Base-by-base conservation (phyloP, 2,797 vertebrate species). In the Sphaeramia orbicularis region DNA sequence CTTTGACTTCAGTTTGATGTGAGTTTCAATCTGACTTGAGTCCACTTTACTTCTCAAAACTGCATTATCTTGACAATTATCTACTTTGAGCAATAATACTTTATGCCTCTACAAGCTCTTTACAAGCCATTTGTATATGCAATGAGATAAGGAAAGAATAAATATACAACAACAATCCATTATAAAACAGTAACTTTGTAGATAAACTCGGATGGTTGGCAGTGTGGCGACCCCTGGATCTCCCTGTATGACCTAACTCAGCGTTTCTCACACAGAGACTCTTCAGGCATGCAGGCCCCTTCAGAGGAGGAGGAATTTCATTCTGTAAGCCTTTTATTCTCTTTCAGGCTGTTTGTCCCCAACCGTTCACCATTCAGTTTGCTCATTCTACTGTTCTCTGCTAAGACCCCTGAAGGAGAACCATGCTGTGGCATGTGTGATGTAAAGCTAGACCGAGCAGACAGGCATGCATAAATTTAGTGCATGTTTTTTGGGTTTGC, bases 291-390 rank as follows among this genome's bases (percentile, higher is more conserved):
- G 80, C 76, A 87, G 73, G 64, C 81, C 86, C 84, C 80, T 82
- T 67, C 55, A 81, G 63, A 86, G 67, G 77, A 76, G 74, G 72
- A 76, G 68, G 74, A 84, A 84, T 85, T 77, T 83, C 45, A 47
- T 71, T 80, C 69, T 78, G 72, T 80, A 65, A 78, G 77, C 71
- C 85, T 86, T 90, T 90, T 85, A 84, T 89, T 91, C 81, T 74
- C 84, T 81, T 87, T 85, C 80, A 89, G 76, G 60, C 79, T 48
- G 71, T 77, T 90, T 69, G 71, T 86, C 71, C 76, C 80, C 70
- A 83, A 84, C 75, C 38, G 52, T 85, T 58, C 73, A 63, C 78
- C 57, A 85, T 91, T 87, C 83, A 73, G 65, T 81, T 77, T 80
- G 85, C 67, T 87, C 86, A 76, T 58, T 81, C 86, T 78, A 61